Evolutionary conservation across 2,113 vertebrate species (phyloP).

Genomic region (Gnathochromis pfefferi): DNA sequence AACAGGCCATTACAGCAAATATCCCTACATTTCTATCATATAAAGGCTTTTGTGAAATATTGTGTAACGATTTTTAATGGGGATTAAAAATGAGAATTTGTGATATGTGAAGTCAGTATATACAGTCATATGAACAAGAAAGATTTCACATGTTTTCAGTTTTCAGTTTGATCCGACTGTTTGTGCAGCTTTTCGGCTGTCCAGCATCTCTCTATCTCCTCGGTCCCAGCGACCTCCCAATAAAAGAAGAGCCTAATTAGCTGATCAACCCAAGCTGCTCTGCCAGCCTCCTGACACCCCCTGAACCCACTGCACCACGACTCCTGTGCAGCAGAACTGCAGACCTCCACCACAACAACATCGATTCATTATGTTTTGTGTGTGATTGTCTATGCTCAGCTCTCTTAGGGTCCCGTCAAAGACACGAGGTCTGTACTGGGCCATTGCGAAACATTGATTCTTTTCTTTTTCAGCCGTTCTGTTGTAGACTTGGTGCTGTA

Average conservation of each 20-base stretch:
- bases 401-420: neutral
- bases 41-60: neutral
- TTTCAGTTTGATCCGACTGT: neutral
- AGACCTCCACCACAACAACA: neutral
- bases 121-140: fast-evolving
- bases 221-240: neutral
- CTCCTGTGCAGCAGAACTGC: neutral
- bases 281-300: neutral
- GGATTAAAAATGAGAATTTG: neutral
- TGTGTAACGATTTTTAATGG: neutral
- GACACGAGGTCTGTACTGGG: neutral
- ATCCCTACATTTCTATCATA: neutral
- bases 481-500: neutral
- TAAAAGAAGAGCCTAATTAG: neutral
- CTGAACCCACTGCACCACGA: fast-evolving
- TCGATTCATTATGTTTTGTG: neutral
- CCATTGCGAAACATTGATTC: neutral
- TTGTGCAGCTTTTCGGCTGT: neutral
- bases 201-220: neutral
- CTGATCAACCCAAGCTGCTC: neutral
- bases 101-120: neutral
- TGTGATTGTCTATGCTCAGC: neutral
- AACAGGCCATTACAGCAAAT: neutral
- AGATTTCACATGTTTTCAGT: neutral
- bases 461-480: neutral